Base-by-base conservation (phyloP, 30 jellyfish, hydroid and myxozoan genomes). In the Aurelia coerulea region DNA sequence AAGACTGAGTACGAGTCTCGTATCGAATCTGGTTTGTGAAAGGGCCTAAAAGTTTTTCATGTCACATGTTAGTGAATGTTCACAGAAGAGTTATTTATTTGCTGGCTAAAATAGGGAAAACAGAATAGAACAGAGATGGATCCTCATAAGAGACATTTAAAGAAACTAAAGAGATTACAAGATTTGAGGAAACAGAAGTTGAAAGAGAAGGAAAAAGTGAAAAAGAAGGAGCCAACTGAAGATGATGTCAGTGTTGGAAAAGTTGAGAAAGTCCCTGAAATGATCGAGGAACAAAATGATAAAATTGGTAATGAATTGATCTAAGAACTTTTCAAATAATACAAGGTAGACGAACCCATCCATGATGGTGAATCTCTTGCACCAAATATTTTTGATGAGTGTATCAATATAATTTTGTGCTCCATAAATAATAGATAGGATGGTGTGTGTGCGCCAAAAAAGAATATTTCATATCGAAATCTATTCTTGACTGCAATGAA, bases 131-230 rank as follows among this genome's bases (percentile, higher is more conserved):
- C 3, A 73, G 51, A 19, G 17, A 84, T 84, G 93, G 93, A 84
- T 63, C 97, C 92, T 8, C 96, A 91, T 33, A 91, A 91, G 72
- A 85, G 91, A 64, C 97, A 91, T 68, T 74, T 91, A 10, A 91
- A 91, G 78, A 85, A 84, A 83, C 49, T 91, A 50, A 87, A 84
- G 73, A 91, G 91, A 63, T 81, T 91, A 23, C 97, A 91, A 83
- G 64, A 79, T 11, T 60, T 46, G 46, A 64, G 97, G 16, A 91
- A 83, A 60, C 92, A 76, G 77, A 79, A 86, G 74, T 54, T 79
- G 34, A 83, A 83, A 65, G 92, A 68, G 71, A 84, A 90, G 75
- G 69, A 69, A 33, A 74, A 29, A 12, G 84, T 32, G 17, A 62
- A 51, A 10, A 15, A 63, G 51, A 58, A 82, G 54, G 50, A 73